Evolutionary conservation across 2,888 invertebrate genomes (phyloP), one percentile per base, ranked within the genome.

Genomic region (Callinectes sapidus): DNA sequence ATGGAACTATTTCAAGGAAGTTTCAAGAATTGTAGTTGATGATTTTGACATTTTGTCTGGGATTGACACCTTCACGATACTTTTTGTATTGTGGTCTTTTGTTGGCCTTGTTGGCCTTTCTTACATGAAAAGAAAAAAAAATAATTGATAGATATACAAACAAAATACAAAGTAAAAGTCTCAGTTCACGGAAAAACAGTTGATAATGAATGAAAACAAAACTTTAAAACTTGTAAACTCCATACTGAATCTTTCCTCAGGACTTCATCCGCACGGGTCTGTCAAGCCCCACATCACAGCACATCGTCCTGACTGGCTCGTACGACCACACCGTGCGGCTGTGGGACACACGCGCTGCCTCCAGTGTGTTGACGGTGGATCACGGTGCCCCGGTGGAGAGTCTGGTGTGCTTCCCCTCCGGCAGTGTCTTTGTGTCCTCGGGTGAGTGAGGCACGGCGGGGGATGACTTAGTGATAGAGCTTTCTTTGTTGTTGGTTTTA

Each of bases 301-400:
- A 98, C 95, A 97, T 98, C 81, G 96, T 98, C 90, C 95, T 98
- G 90, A 98, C 98, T 0, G 98, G 98, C 55, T 97, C 98, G 66
- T 99, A 99, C 95, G 99, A 99, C 95, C 97, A 98, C 95, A 97
- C 97, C 91, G 97, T 99, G 0, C 98, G 98, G 95, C 96, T 99
- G 96, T 99, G 98, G 96, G 99, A 99, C 95, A 97, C 97, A 0
- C 96, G 99, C 95, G 96, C 97, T 95, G 97, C 97, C 91, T 97
- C 96, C 42, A 88, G 89, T 54, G 88, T 93, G 48, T 97, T 98
- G 1, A 92, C 93, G 16, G 91, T 94, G 48, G 97, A 98, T 95
- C 99, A 99, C 96, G 98, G 98, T 13, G 97, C 97, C 95, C 98
- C 99, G 0, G 97, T 99, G 0, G 99, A 99, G 96, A 97, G 98